Base-by-base conservation (phyloP, 2,113 vertebrate species). In the Semnopithecus entellus region DNA sequence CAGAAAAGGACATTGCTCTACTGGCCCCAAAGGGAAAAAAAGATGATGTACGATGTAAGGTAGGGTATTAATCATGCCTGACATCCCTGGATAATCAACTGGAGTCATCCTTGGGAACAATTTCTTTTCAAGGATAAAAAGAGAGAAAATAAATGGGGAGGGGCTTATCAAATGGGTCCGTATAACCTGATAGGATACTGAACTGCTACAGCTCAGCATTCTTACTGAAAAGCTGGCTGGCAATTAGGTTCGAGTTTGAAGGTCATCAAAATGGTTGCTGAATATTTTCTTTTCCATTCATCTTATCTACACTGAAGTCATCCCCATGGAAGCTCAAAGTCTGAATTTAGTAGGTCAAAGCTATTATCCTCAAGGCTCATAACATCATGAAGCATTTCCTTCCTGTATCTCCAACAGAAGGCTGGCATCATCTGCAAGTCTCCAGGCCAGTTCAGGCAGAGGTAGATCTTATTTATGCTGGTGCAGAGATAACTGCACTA, bases 31-130 rank as follows among this genome's bases (percentile, higher is more conserved):
- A 98, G 97, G 97, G 93, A 95, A 45, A 57, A 89, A 83, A 98
- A 98, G 97, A 98, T 98, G 98, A 99, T 99, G 93, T 97, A 98
- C 94, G 98, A 91, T 97, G 90, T 98, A 97, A 98, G 97, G 95
- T 93, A 98, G 88, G 93, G 97, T 98, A 99, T 99, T 99, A 99
- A 99, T 99, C 98, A 98, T 97, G 91, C 91, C 95, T 98, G 98
- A 98, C 98, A 98, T 98, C 98, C 99, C 98, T 98, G 98, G 98
- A 98, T 98, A 99, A 99, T 98, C 98, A 98, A 97, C 97, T 97
- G 76, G 87, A 98, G 97, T 97, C 98, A 99, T 98, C 98, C 98
- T 98, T 96, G 97, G 97, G 98, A 98, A 98, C 96, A 98, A 98
- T 98, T 95, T 98, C 97, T 98, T 98, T 98, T 99, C 98, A 99